phyloP scores from a whole-genome alignment of 2,888 invertebrate genomes.

The Venustoraphidia nigricollis region DNA sequence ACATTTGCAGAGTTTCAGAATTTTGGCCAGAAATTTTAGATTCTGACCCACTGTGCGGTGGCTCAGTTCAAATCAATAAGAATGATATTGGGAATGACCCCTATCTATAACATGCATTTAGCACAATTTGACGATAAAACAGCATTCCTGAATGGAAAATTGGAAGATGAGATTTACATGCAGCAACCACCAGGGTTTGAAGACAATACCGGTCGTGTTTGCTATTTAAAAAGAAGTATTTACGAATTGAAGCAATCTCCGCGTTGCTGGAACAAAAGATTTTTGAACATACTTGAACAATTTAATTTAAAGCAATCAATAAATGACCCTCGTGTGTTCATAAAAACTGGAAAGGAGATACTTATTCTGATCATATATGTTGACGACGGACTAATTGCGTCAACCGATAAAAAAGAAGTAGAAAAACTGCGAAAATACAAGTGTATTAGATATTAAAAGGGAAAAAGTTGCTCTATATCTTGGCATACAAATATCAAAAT shows the following conservation, averaged over 20 bases:
- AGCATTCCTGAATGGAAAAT: conserved; percentile 15
- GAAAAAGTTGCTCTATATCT: too few species aligned
- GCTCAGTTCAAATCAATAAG: conserved; percentile 10
- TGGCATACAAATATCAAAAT: too few species aligned
- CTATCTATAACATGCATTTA: conserved; percentile 8
- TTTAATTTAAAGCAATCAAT: conserved; percentile 9
- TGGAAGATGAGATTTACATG: conserved; percentile 19
- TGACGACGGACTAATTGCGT: conserved; percentile 11
- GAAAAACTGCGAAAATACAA: too few species aligned
- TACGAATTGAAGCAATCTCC: conserved; percentile 12
- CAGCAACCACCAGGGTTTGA: conserved; percentile 18
- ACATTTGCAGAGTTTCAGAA: too few species aligned
- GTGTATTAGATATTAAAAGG: too few species aligned
- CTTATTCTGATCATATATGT: conserved; percentile 11
- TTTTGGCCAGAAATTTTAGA: too few species aligned
- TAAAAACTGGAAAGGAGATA: conserved; percentile 10
- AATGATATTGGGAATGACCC: conserved; percentile 6
- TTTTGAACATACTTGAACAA: not conserved
- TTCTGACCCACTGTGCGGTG: too few species aligned
- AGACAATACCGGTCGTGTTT: conserved; percentile 10
- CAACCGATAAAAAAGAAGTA: conserved; percentile 6
- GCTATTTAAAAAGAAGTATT: conserved; percentile 11
- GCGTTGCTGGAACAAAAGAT: conserved; percentile 11
- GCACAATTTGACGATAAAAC: conserved; percentile 11
- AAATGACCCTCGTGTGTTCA: conserved; percentile 12